A percentile compares a stretch with the other conserved stretches of the same genome.
Evolutionary conservation across 2,888 invertebrate genomes (phyloP).

Genomic region (Cantharis flavilabris): DNA sequence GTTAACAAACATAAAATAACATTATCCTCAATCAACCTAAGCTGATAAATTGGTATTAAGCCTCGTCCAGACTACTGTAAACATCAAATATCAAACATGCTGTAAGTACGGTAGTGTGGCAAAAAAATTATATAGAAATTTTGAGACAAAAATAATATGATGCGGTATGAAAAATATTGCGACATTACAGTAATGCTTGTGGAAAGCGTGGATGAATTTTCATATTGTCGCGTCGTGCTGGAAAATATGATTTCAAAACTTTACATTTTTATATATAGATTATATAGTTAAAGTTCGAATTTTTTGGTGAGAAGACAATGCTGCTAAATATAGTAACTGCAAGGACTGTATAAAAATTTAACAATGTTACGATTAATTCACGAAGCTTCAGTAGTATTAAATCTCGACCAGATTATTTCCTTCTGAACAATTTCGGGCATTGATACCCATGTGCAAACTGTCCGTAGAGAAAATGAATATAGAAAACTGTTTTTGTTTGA

Average conservation of each 20-base stretch:
- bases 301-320: background rate
- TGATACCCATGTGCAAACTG: background rate
- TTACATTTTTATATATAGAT: too few relatives aligned
- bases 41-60: background rate
- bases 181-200: too few relatives aligned
- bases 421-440: background rate
- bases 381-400: background rate
- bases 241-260: too few relatives aligned
- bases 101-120: background rate
- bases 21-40: background rate
- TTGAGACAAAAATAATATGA: background rate
- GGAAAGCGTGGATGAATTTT: too few relatives aligned
- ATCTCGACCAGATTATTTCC: background rate
- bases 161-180: background rate
- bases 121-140: background rate
- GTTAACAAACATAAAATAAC: background rate
- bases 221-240: too few relatives aligned
- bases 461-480: background rate
- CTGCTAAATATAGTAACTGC: too few relatives aligned
- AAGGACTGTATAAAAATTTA: background rate
- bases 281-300: too few relatives aligned
- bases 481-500: background rate
- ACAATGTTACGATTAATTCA: background rate
- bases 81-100: background rate
- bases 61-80: background rate